Conservation (phyloP, 2,888 invertebrate species). For the Agrilus mali region DNA sequence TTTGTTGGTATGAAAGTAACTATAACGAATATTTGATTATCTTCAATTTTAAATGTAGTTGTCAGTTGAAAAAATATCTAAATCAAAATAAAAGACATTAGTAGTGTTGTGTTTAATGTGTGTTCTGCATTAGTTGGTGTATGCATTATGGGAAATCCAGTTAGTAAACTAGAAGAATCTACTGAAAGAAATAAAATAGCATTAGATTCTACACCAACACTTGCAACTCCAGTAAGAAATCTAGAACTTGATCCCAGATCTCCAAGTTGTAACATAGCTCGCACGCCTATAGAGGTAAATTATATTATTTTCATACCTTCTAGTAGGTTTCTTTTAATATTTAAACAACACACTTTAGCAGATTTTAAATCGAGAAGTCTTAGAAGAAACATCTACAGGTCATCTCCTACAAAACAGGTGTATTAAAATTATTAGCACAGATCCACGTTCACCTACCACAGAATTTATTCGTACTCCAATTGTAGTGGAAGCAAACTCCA, state of each 20-base stretch:
- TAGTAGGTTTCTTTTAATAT: neutral
- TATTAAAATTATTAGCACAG: conserved; percentile 9
- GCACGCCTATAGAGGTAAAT: conserved; percentile 47
- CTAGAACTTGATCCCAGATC: conserved; percentile 42
- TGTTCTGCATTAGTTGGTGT: neutral
- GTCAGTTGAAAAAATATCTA: too few relatives aligned
- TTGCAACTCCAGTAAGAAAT: conserved; percentile 14
- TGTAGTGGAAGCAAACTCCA: conserved; percentile 16
- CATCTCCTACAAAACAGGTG: too few relatives aligned
- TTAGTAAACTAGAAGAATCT: conserved; percentile 13
- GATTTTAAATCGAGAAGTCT: too few relatives aligned
- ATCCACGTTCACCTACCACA: conserved; percentile 46
- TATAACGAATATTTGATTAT: neutral
- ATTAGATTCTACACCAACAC: conserved; percentile 16
- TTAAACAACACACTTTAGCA: neutral
- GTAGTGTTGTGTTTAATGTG: too few relatives aligned
- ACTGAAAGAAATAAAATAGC: conserved; percentile 2
- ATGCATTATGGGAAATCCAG: conserved; percentile 13
- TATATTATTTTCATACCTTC: neutral
- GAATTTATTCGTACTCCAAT: conserved; percentile 50
- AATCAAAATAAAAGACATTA: too few relatives aligned
- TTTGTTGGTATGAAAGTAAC: too few relatives aligned
- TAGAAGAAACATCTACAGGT: too few relatives aligned
- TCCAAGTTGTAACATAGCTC: conserved; percentile 43
- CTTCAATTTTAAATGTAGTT: too few relatives aligned